Percentiles rank a stretch among this genome's conserved stretches.
Conservation (phyloP, 2,113 vertebrate species). For the Falcunculus frontatus region DNA sequence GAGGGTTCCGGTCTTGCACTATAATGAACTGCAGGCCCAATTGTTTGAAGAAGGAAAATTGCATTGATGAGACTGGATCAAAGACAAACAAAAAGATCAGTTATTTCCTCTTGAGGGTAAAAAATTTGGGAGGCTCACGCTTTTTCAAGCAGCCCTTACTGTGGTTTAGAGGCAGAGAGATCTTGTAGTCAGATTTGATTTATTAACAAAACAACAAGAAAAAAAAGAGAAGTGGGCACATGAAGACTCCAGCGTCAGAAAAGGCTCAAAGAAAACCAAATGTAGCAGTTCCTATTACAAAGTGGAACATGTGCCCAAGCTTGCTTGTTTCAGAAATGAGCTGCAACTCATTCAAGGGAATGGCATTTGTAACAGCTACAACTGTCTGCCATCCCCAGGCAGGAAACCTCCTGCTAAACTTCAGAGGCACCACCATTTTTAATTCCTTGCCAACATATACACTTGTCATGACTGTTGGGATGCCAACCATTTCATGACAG, state of each 20-base stretch:
- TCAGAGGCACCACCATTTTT: background rate
- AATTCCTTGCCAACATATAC: background rate
- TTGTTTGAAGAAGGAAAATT: constrained; percentile 37
- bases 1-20: background rate
- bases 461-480: background rate
- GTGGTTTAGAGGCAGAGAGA: background rate
- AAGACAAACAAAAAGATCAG: constrained; percentile 27
- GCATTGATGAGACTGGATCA: constrained; percentile 23
- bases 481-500: constrained; percentile 11
- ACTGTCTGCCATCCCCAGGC: background rate
- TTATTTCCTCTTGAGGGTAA: constrained; percentile 20
- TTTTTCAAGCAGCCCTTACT: background rate
- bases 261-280: background rate
- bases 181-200: background rate
- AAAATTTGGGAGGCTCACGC: background rate
- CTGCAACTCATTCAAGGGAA: background rate
- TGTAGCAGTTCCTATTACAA: background rate
- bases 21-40: constrained; percentile 37
- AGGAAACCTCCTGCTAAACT: background rate
- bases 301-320: background rate
- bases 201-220: constrained; percentile 7
- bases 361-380: background rate
- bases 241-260: background rate
- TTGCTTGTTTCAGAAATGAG: background rate
- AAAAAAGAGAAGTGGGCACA: background rate